Conservation (phyloP, 1,140 invertebrate species). For the Drosophila nebulosa region DNA sequence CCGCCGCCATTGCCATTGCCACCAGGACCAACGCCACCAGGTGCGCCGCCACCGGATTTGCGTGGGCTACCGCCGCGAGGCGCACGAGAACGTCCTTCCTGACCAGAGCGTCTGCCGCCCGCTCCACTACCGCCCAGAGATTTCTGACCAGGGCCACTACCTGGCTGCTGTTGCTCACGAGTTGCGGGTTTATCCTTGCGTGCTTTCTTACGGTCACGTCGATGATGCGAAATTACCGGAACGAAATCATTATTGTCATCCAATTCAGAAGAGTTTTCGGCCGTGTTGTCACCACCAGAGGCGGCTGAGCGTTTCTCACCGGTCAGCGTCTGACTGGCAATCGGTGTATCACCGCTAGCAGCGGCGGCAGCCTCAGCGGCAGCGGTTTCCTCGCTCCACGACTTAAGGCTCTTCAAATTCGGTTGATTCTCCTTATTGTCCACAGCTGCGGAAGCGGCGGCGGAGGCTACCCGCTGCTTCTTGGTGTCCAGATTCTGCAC, state of each 20-base stretch:
- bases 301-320: constrained; percentile 73
- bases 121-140: constrained; percentile 20
- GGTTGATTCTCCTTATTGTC: constrained; percentile 79
- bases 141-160: constrained; percentile 59
- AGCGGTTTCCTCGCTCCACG: constrained; percentile 75
- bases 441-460: constrained; percentile 12
- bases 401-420: constrained; percentile 71
- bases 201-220: constrained; percentile 81
- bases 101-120: constrained; percentile 4
- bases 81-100: constrained; percentile 31
- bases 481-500: constrained; percentile 74
- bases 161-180: constrained; percentile 57
- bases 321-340: constrained; percentile 23
- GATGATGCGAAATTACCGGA: constrained; percentile 81
- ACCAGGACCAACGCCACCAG: background rate
- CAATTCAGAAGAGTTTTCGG: constrained; percentile 78
- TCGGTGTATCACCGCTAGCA: constrained; percentile 18
- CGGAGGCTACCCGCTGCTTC: constrained; percentile 35
- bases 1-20: background rate
- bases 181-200: constrained; percentile 68
- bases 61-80: constrained; percentile 67
- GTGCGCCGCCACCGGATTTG: constrained; percentile 29
- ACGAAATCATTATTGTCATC: constrained; percentile 82
- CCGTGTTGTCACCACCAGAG: constrained; percentile 67
- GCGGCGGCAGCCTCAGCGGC: constrained; percentile 60